These are phyloP conservation scores for Poeciliopsis infans DNA, from an alignment of 2,797 vertebrate species.

Conservation along the genomic window DNA sequence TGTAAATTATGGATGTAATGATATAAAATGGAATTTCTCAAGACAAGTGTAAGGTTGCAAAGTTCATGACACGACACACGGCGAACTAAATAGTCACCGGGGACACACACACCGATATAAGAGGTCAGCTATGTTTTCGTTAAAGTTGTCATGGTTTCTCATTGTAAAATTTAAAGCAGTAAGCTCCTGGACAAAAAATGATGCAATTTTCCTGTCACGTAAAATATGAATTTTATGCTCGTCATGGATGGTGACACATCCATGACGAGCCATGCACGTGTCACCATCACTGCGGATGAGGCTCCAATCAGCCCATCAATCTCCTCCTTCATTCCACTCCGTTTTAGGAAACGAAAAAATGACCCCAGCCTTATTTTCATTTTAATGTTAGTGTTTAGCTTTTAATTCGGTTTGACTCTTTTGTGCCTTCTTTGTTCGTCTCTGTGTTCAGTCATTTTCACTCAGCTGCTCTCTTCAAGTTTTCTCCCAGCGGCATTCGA, in stretches of 20 bases:
- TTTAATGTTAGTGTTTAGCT: background rate
- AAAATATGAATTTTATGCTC: background rate
- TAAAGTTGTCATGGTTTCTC: background rate
- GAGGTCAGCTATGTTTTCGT: background rate
- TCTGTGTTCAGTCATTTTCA: background rate
- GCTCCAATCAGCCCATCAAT: background rate
- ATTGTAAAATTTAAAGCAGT: background rate
- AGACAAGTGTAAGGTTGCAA: constrained; percentile 9
- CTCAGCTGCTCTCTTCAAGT: background rate
- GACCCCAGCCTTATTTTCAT: background rate
- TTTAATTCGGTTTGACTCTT: background rate
- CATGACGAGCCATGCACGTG: background rate
- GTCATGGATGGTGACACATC: too few species aligned
- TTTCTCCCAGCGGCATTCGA: background rate
- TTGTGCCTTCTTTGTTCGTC: background rate
- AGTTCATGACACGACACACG: background rate
- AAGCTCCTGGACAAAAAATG: background rate
- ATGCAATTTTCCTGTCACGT: background rate
- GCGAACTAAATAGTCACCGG: background rate
- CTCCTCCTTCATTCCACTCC: background rate
- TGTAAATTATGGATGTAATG: constrained; percentile 59
- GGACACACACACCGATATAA: background rate
- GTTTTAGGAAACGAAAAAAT: background rate
- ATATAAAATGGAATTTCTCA: constrained; percentile 49
- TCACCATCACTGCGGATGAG: background rate